These are phyloP conservation scores for Parnassius mnemosyne DNA, from an alignment of 2,888 invertebrate species.

Conservation along the genomic window DNA sequence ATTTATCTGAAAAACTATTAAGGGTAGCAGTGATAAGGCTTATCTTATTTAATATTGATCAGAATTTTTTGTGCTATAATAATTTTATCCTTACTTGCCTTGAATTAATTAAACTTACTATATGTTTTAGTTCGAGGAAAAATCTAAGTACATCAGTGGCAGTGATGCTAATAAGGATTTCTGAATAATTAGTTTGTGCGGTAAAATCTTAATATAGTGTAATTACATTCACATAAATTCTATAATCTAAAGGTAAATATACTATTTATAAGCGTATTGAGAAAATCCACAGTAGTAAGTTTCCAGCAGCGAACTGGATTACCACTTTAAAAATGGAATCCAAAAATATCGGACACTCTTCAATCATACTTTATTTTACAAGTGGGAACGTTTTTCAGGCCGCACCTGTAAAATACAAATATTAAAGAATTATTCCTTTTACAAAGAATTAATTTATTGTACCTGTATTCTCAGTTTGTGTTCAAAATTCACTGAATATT, in stretches of 20 bases:
- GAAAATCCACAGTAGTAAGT: slow-evolving; percentile 51
- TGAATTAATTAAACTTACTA: not conserved
- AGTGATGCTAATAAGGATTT: slow-evolving; percentile 28
- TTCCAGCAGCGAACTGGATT: slow-evolving; percentile 54
- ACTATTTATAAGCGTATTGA: slow-evolving; percentile 70
- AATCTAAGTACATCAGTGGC: slow-evolving; percentile 24
- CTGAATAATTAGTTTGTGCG: slow-evolving; percentile 28
- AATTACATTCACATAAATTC: slow-evolving; percentile 31
- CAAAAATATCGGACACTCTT: slow-evolving; percentile 68
- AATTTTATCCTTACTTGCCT: too few species aligned
- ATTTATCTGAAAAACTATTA: too few species aligned
- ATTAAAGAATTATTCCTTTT: not conserved
- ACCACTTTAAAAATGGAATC: slow-evolving; percentile 58
- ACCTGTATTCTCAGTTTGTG: too few species aligned
- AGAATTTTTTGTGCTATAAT: too few species aligned
- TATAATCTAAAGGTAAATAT: slow-evolving; percentile 50
- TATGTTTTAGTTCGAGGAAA: not conserved
- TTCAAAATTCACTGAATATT: too few species aligned
- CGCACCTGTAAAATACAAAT: slow-evolving; percentile 55
- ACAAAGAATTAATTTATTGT: too few species aligned
- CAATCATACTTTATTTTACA: slow-evolving; percentile 43
- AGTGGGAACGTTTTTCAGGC: slow-evolving; percentile 61
- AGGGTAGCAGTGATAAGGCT: too few species aligned
- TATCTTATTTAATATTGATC: too few species aligned
- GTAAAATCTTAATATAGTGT: slow-evolving; percentile 26